A percentile compares a stretch with the other conserved stretches of the same genome.
Conservation (phyloP, 1,140 invertebrate species). For the Pachypeltis micranthus region DNA sequence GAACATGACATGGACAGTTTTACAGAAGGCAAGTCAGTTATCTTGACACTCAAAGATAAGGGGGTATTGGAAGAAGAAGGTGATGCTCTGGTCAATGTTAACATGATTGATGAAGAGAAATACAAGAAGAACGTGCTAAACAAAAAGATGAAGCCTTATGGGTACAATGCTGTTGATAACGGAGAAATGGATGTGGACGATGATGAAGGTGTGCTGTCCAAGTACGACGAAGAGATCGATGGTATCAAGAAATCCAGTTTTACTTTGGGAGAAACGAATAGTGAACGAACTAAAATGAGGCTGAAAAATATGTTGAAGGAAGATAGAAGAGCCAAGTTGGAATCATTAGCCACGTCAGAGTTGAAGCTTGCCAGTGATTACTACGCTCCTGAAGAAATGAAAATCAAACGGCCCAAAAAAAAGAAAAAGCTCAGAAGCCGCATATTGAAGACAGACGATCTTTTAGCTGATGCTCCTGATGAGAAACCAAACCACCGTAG, state of each 20-base stretch:
- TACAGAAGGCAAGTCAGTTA: conserved; percentile 68
- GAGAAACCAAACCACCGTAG: conserved; percentile 26
- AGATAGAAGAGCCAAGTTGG: conserved; percentile 56
- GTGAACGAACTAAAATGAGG: conserved; percentile 26
- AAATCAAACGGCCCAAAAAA: conserved; percentile 82
- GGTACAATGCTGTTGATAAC: conserved; percentile 77
- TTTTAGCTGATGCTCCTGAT: conserved; percentile 34
- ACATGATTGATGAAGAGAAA: conserved; percentile 84
- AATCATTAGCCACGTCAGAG: conserved; percentile 53
- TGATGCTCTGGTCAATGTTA: conserved; percentile 92
- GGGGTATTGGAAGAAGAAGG: conserved; percentile 70
- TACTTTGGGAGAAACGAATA: conserved; percentile 42
- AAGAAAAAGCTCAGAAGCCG: conserved; percentile 40
- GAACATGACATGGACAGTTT: conserved; percentile 72
- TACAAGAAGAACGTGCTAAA: conserved; percentile 66
- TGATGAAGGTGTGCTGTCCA: conserved; percentile 62
- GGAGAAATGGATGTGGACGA: conserved; percentile 77
- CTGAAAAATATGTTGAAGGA: conserved; percentile 38
- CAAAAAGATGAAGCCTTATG: conserved; percentile 62
- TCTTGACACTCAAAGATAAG: conserved; percentile 90
- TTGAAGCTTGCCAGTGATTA: conserved; percentile 76
- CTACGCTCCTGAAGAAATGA: conserved; percentile 68
- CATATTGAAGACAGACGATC: conserved; percentile 22
- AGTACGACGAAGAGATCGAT: conserved; percentile 94
- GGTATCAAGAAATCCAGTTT: conserved; percentile 68